Evolutionary conservation across 2,888 invertebrate species (phyloP), one percentile per base, ranked within the genome.

Genomic region (Clunio marinus): DNA sequence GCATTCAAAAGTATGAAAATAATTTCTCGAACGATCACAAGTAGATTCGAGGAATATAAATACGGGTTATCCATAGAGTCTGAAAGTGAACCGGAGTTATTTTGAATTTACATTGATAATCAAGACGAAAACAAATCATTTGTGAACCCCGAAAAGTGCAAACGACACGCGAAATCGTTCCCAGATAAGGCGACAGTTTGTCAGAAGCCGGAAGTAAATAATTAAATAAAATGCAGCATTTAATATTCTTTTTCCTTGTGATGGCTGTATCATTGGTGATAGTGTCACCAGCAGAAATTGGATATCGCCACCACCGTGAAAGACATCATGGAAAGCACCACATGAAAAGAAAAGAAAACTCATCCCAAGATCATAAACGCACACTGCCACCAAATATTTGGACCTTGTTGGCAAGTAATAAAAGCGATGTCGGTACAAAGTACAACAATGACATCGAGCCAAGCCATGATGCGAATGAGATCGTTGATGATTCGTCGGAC

Each of bases 381-480:
- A 60, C 60, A 24, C 25, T 60, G 1, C 60, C 60, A 20, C 60
- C 60, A 22, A 60, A 60, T 60, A 60, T 60, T 13, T 60, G 60
- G 60, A 13, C 60, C 8, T 24, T 60, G 13, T 13, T 60, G 15
- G 25, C 20, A 37, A 8, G 10, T n/a, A 60, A 60, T n/a, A 58
- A 32, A 22, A 60, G 5, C 27, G 57, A 51, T n/a, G 17, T 2
- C 17, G 22, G 57, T 58, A 10, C 57, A 58, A 58, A 58, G 57
- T 58, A 25, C 57, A 24, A 55, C 10, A 17, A 1, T 8, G 45
- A 45, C 17, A 22, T 55, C 22, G 27, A 27, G 13, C n/a, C 27
- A 27, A 27, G n/a, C 4, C 25, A 27, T n/a, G 57, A 58, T 25
- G 28, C 57, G 25, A 58, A 25, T 51, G 51, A 22, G n/a, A 58